phyloP scores from a whole-genome alignment of 2,113 vertebrate genomes.

The Thamnaconus septentrionalis region DNA sequence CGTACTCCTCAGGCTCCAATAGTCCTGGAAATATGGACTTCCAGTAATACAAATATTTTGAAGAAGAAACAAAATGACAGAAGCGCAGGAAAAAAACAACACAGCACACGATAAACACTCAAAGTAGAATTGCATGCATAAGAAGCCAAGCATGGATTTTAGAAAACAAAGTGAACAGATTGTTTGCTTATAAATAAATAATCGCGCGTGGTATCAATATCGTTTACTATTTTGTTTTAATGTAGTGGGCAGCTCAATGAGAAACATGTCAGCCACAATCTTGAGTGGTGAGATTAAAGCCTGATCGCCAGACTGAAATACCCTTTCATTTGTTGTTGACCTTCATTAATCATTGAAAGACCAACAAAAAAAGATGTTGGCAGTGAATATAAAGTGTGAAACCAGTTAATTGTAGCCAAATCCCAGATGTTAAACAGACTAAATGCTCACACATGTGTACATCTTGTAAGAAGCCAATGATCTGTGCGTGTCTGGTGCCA shows the following conservation, averaged over 20 bases:
- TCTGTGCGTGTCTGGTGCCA: not conserved
- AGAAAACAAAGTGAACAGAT: too few species aligned
- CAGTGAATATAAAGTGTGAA: not conserved
- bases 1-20: not conserved
- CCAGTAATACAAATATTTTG: constrained; percentile 38
- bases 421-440: not conserved
- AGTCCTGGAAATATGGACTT: not conserved
- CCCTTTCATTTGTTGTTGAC: not conserved
- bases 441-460: not conserved
- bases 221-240: too few species aligned
- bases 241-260: too few species aligned
- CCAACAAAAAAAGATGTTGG: not conserved
- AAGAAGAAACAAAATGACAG: not conserved
- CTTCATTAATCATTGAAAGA: not conserved
- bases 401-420: too few species aligned
- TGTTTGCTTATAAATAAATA: too few species aligned
- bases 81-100: not conserved
- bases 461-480: not conserved
- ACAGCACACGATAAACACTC: not conserved
- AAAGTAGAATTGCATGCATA: too few species aligned
- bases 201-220: too few species aligned
- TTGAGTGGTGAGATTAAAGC: not conserved
- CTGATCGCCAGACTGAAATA: not conserved
- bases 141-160: too few species aligned
- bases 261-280: not conserved